A percentile compares a stretch with the other conserved stretches of the same genome.
phyloP scores from a whole-genome alignment of 2,113 vertebrate species.

The Lethenteron camtschaticum region DNA sequence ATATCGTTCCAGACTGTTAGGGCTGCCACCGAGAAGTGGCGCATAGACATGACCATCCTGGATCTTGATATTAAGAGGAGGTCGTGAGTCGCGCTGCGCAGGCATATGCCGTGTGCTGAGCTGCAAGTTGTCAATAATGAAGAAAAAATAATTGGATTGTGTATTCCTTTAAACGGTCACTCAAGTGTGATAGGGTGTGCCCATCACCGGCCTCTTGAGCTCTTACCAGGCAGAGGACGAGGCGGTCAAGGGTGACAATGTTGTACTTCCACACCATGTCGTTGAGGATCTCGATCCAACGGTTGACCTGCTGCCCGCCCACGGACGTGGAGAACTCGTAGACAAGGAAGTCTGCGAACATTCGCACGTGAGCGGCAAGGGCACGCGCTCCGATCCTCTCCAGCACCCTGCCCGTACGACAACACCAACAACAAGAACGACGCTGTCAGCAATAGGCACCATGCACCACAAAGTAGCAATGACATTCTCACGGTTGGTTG shows the following conservation, averaged over 20 bases:
- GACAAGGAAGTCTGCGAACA: slow-evolving; percentile 90
- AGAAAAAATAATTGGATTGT: too few relatives aligned
- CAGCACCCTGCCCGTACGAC: slow-evolving; percentile 38
- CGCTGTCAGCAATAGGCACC: not conserved
- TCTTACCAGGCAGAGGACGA: slow-evolving; percentile 86
- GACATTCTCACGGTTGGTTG: not conserved
- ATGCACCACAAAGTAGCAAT: not conserved
- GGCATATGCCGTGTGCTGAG: too few relatives aligned
- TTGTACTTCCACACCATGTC: slow-evolving; percentile 99
- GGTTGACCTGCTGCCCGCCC: slow-evolving; percentile 90
- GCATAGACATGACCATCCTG: too few relatives aligned
- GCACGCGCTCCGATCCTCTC: slow-evolving; percentile 85
- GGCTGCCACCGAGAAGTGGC: too few relatives aligned
- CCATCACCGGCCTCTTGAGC: too few relatives aligned
- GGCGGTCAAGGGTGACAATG: slow-evolving; percentile 79
- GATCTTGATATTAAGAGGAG: too few relatives aligned
- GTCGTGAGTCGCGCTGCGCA: too few relatives aligned
- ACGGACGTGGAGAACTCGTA: slow-evolving; percentile 96
- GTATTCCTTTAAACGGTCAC: too few relatives aligned
- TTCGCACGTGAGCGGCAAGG: slow-evolving; percentile 78
- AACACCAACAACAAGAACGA: not conserved
- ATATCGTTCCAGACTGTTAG: too few relatives aligned
- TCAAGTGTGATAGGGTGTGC: too few relatives aligned
- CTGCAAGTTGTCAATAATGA: too few relatives aligned
- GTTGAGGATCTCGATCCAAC: slow-evolving; percentile 96